phyloP scores from a whole-genome alignment of 1,140 invertebrate species.

The Chrysomallon squamiferum region DNA sequence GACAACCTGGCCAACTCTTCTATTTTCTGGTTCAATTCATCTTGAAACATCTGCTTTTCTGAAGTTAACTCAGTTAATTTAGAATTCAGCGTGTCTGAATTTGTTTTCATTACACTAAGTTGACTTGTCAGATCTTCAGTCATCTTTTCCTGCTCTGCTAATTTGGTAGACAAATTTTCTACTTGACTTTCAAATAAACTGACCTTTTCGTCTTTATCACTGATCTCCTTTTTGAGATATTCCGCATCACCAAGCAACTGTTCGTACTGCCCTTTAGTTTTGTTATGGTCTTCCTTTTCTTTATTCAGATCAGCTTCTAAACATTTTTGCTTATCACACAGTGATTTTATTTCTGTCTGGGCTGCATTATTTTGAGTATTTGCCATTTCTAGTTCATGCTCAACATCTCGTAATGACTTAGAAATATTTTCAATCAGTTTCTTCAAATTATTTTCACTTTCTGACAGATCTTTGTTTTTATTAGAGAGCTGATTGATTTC shows the following conservation, averaged over 20 bases:
- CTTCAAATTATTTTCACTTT: too few species aligned
- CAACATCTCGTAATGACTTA: too few species aligned
- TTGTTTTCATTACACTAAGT: not conserved
- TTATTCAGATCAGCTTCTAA: not conserved
- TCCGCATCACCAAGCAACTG: not conserved
- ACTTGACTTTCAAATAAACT: not conserved
- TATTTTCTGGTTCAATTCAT: too few species aligned
- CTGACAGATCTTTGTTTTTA: too few species aligned
- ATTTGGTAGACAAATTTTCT: not conserved
- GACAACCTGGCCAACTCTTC: too few species aligned
- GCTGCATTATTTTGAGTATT: too few species aligned
- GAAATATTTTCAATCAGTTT: too few species aligned
- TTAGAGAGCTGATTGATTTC: too few species aligned
- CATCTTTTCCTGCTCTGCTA: not conserved
- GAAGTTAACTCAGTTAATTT: too few species aligned
- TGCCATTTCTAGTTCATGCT: too few species aligned
- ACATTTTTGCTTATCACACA: not conserved
- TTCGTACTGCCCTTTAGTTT: not conserved
- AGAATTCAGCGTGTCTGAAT: too few species aligned
- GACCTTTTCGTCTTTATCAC: constrained; percentile 1
- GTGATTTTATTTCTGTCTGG: not conserved
- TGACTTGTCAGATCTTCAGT: not conserved
- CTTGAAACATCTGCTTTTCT: too few species aligned
- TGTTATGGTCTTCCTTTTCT: not conserved
- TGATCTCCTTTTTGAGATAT: not conserved